phyloP scores from a whole-genome alignment of 2,113 vertebrate species.

The Cromileptes altivelis region DNA sequence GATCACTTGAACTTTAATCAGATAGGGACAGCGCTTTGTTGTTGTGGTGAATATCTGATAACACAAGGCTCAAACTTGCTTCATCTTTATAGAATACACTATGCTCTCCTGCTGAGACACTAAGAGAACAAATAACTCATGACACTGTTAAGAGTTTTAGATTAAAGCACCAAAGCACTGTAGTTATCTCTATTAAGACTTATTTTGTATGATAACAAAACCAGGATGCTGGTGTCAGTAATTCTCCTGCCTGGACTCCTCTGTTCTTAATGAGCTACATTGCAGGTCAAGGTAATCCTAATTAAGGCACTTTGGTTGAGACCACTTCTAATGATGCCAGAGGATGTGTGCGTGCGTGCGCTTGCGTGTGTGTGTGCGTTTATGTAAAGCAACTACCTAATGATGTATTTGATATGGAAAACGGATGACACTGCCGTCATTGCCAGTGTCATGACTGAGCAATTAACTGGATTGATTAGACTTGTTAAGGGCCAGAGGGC shows the following conservation, averaged over 20 bases:
- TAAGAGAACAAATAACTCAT: slow-evolving; percentile 28
- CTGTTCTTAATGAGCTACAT: slow-evolving; percentile 67
- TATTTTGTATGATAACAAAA: slow-evolving; percentile 52
- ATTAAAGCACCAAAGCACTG: slow-evolving; percentile 24
- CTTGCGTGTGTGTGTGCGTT: neutral
- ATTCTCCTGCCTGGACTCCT: slow-evolving; percentile 26
- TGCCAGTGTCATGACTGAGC: slow-evolving; percentile 57
- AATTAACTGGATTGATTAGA: slow-evolving; percentile 79
- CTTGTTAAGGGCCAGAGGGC: slow-evolving; percentile 57
- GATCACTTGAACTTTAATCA: neutral
- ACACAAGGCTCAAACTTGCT: neutral
- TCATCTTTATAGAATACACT: neutral
- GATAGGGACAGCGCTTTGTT: neutral
- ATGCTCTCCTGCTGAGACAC: neutral
- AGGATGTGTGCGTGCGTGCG: slow-evolving; percentile 14
- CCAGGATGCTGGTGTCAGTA: slow-evolving; percentile 25
- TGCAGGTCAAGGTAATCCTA: slow-evolving; percentile 75
- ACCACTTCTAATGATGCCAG: slow-evolving; percentile 64
- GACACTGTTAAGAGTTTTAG: slow-evolving; percentile 24
- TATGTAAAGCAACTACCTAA: slow-evolving; percentile 68
- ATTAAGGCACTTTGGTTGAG: slow-evolving; percentile 72
- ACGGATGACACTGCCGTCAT: slow-evolving; percentile 68
- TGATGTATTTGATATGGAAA: slow-evolving; percentile 76
- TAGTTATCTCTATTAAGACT: slow-evolving; percentile 52
- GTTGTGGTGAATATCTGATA: neutral